Evolutionary conservation across 2,797 vertebrate species (phyloP).

Genomic region (Rhincodon typus): DNA sequence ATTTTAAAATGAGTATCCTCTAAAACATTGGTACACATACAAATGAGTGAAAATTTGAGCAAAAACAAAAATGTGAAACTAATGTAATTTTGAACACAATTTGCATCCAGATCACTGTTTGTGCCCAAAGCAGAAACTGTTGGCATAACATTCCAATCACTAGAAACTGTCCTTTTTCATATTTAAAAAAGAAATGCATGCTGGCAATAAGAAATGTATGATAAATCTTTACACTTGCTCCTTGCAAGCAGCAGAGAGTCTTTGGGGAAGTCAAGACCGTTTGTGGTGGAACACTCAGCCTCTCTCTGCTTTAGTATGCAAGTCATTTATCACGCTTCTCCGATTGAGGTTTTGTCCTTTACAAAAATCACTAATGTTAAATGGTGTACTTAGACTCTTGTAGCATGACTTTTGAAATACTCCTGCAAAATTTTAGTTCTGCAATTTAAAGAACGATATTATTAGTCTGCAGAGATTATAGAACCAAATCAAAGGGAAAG

Average conservation of each 20-base stretch:
- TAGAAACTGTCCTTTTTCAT: neutral
- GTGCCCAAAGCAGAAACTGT: neutral
- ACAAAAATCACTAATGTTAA: neutral
- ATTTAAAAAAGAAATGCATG: no score
- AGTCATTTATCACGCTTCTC: neutral
- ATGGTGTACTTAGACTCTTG: neutral
- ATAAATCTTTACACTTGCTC: no score
- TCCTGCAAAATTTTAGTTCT: neutral
- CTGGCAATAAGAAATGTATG: neutral
- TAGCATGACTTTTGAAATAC: neutral
- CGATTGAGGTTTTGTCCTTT: neutral
- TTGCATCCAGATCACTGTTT: no score
- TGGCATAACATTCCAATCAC: neutral
- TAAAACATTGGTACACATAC: no score
- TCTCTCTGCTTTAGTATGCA: no score
- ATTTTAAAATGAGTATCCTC: no score
- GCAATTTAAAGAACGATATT: neutral
- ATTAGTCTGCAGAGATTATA: neutral
- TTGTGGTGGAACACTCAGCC: neutral
- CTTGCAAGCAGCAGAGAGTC: neutral
- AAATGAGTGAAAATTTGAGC: neutral
- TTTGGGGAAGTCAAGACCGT: neutral
- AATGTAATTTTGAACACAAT: no score
- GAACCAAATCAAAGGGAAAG: neutral
- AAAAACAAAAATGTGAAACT: neutral